Evolutionary conservation across 2,888 invertebrate species (phyloP).

Genomic region (Lithodes maja): DNA sequence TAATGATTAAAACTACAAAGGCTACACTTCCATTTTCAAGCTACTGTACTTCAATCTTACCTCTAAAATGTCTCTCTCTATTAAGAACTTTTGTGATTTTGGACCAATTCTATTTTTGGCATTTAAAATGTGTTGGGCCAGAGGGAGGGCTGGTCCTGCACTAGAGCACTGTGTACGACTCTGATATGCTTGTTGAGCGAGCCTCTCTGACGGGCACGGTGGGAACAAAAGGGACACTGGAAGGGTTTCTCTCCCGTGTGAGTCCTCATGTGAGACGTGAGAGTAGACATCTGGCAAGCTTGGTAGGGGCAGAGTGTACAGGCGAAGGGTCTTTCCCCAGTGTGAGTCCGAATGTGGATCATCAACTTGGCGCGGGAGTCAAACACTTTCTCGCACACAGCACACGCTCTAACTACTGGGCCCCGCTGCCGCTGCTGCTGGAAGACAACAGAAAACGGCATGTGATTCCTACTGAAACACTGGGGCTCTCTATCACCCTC

Average conservation of each 20-base stretch:
- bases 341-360: conserved; percentile 50
- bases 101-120: not conserved
- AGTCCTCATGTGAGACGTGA: conserved; percentile 46
- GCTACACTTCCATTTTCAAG: not conserved
- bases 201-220: conserved; percentile 49
- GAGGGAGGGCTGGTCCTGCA: not conserved
- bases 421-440: conserved; percentile 40
- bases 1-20: too few relatives aligned
- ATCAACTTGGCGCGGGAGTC: conserved; percentile 46
- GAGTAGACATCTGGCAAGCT: conserved; percentile 51
- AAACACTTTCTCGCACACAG: conserved; percentile 44
- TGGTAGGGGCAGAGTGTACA: conserved; percentile 58
- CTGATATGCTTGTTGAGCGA: conserved; percentile 62
- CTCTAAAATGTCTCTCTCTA: not conserved
- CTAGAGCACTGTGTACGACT: conserved; percentile 44
- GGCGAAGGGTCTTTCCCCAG: conserved; percentile 52
- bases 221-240: conserved; percentile 47
- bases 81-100: not conserved
- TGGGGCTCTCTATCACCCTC: conserved; percentile 12
- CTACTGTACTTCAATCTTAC: not conserved
- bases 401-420: conserved; percentile 36
- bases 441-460: conserved; percentile 50
- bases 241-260: conserved; percentile 55
- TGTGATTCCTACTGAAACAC: conserved; percentile 32
- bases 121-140: not conserved